Base-by-base conservation (phyloP, 1,140 invertebrate species). In the Nasonia giraulti region DNA sequence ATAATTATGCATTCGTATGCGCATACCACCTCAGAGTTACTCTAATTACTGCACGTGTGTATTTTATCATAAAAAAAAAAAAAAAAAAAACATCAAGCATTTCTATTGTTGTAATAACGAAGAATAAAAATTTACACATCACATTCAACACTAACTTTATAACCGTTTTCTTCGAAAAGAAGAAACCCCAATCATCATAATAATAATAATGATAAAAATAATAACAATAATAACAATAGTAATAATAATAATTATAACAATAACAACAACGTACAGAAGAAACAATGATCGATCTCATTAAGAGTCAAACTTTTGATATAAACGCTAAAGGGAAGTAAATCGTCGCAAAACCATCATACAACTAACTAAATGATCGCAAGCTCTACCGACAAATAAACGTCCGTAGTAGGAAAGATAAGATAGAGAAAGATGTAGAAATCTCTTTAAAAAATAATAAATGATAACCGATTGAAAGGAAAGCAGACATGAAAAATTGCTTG, bases 221-320 rank as follows among this genome's bases (percentile, higher is more conserved):
- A 33, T 2, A 33, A 33, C 2, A 33, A 33, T 33, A 33, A 40
- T 20, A 66, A 66, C 20, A 71, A 47, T 80, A 76, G 40, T 23
- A 75, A 40, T 71, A 71, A 74, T 37, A 37, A 37, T 37, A 37
- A 37, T 37, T 5, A 37, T 6, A 37, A 37, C 5, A 37, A 37
- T 37, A 37, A 37, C 5, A 37, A 5, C 5, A 37, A 37, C 5
- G 33, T 37, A 88, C 87, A 87, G 69, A 86, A 83, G 12, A 50
- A 87, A 83, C 40, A 86, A 82, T 86, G 69, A 86, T 77, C 33
- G 80, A 79, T 85, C 33, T 82, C 80, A 79, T 82, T 83, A 11
- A 85, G 71, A 87, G 62, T 66, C 14, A 84, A 79, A 84, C 71
- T 76, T 78, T 47, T 23, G 55, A 85, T 87, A 75, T 31, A 83